Base-by-base conservation (phyloP, 2,113 vertebrate species). In the Anser brachyrhynchus region DNA sequence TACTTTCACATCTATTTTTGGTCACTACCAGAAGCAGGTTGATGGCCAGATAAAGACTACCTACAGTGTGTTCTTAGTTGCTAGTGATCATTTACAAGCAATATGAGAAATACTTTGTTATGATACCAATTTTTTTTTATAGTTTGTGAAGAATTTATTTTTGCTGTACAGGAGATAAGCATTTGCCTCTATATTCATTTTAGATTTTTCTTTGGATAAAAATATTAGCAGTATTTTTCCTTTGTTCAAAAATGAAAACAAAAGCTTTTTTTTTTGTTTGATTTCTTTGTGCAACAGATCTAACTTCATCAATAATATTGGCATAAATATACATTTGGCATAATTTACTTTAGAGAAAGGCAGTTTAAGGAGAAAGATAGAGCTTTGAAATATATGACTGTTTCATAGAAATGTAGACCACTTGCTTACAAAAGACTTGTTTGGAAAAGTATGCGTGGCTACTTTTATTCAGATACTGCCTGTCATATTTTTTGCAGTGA, bases 401-500 rank as follows among this genome's bases (percentile, higher is more conserved):
- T 78, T 90, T 44, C 62, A 57, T 61, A 88, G 69, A 55, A 54
- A 75, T 41, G 58, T 7, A 72, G 73, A 79, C 13, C n/a, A 79
- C n/a, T 78, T 85, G 35, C 46, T 95, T 90, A 75, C 49, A 72
- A 46, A 84, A 65, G 79, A 86, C 46, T 21, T 90, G 41, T 72
- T 96, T 92, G 69, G 62, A 69, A 95, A 87, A 79, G 83, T 84
- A 35, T 55, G 11, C 15, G 33, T 91, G 94, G 90, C 66, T 95
- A 96, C 93, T 97, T 96, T 87, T 92, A 95, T 51, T 90, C 33
- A 89, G 77, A 84, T 91, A 81, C 83, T 94, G 82, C 76, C 88
- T 96, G 58, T 95, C 94, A 95, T 46, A 52, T 77, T 94, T 95
- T 92, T 95, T 95, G n/a, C 93, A 84, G 31, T 96, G 90, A 96